These are phyloP conservation scores for Jacana jacana DNA, from an alignment of 2,113 vertebrate genomes.

Conservation along the genomic window DNA sequence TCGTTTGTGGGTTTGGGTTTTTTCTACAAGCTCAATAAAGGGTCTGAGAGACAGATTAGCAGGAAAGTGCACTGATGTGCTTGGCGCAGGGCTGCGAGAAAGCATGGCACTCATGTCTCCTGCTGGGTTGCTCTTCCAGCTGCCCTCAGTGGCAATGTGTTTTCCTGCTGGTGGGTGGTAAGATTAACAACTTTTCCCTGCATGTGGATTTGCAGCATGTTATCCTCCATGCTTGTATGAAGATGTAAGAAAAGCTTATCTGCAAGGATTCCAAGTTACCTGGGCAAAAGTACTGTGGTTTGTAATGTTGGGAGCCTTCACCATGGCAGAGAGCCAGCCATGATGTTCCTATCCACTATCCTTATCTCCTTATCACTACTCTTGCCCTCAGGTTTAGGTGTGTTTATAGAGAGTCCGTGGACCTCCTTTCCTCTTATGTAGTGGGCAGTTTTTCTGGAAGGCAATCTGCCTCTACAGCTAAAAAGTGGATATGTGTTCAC, in stretches of 20 bases:
- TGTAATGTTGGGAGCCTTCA: neutral
- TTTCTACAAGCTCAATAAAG: constrained; percentile 1
- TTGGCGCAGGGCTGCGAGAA: neutral
- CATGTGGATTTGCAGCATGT: neutral
- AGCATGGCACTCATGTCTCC: neutral
- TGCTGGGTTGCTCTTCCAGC: neutral
- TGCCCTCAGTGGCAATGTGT: neutral
- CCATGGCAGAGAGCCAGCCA: neutral
- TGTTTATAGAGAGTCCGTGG: neutral
- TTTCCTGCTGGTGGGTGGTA: neutral
- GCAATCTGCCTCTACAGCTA: neutral
- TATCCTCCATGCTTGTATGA: neutral
- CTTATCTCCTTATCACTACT: no score
- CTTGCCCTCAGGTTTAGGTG: neutral
- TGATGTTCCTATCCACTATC: neutral
- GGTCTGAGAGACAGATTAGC: neutral
- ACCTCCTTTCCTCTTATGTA: neutral
- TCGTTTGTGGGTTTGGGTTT: neutral
- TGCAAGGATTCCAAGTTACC: neutral
- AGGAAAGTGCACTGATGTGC: neutral
- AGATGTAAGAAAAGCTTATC: neutral
- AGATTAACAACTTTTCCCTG: neutral
- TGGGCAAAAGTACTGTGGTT: neutral
- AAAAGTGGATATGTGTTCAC: neutral
- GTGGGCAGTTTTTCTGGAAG: neutral